phyloP scores from a whole-genome alignment of 2,888 invertebrate genomes.

The Lacanobia wlatinum region DNA sequence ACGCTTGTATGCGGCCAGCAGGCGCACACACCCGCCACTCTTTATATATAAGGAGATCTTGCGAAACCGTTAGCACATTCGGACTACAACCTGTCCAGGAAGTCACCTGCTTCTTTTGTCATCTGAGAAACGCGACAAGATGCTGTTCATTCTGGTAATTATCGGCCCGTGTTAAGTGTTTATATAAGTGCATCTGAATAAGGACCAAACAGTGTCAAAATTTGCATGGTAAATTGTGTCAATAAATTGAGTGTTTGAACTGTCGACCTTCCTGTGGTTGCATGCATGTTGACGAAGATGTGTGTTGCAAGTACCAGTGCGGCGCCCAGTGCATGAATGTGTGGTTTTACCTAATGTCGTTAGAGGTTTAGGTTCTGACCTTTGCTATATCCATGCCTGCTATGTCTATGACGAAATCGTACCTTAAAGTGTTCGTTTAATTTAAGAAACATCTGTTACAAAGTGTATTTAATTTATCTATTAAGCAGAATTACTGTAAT shows the following conservation, averaged over 20 bases:
- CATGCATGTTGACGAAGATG: conserved; percentile 71
- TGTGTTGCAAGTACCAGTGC: conserved; percentile 72
- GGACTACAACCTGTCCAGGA: conserved; percentile 86
- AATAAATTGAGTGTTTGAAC: conserved; percentile 65
- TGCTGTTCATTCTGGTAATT: conserved; percentile 83
- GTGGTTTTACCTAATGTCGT: conserved; percentile 68
- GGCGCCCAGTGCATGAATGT: conserved; percentile 65
- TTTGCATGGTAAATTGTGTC: conserved; percentile 55
- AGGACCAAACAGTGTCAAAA: conserved; percentile 53
- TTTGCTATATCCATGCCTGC: conserved; percentile 57
- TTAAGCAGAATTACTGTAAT: not conserved
- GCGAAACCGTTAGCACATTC: conserved; percentile 89
- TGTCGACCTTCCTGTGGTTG: conserved; percentile 72
- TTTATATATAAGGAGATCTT: conserved; percentile 88
- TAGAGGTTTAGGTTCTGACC: conserved; percentile 66
- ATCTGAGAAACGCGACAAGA: conserved; percentile 74
- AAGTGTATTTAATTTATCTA: not conserved
- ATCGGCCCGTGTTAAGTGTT: conserved; percentile 61
- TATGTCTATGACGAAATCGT: conserved; percentile 34
- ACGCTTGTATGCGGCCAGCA: conserved; percentile 75
- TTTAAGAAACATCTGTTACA: conserved; percentile 3
- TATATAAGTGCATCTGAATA: conserved; percentile 42
- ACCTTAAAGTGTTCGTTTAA: conserved; percentile 10
- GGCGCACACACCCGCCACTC: conserved; percentile 78
- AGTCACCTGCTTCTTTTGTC: conserved; percentile 84